Conservation (phyloP, 1,140 invertebrate genomes). For the Drosophila truncata region DNA sequence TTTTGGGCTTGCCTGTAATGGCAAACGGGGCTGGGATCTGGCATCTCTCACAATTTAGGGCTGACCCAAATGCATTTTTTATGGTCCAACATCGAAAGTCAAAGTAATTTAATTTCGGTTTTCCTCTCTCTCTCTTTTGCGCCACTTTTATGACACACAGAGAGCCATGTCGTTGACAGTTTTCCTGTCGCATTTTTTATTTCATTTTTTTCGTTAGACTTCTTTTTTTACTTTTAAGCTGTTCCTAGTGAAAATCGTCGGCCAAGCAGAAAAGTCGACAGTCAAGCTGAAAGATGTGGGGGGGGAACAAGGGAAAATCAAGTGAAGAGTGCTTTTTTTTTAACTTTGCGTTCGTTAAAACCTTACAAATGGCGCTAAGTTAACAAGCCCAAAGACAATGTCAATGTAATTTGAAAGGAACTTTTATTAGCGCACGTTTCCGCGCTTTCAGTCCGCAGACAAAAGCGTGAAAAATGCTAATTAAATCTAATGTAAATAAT, state of each 20-base stretch:
- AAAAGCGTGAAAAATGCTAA: conserved; percentile 65
- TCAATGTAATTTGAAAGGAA: conserved; percentile 48
- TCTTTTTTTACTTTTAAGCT: conserved; percentile 33
- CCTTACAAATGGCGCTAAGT: conserved; percentile 47
- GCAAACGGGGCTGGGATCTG: conserved; percentile 1
- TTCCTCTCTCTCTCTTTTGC: conserved; percentile 28
- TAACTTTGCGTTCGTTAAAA: conserved; percentile 57
- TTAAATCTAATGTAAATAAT: conserved; percentile 71
- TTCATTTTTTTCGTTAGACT: conserved; percentile 33
- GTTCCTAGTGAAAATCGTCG: conserved; percentile 31
- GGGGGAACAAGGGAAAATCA: conserved; percentile 34
- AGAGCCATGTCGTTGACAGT: conserved; percentile 49
- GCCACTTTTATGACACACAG: conserved; percentile 38
- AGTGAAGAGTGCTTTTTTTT: conserved; percentile 57
- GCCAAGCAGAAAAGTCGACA: conserved; percentile 29
- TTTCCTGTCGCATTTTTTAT: conserved; percentile 37
- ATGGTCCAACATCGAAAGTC: conserved; percentile 50
- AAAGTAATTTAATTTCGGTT: conserved; percentile 65
- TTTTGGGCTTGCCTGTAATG: conserved; percentile 40
- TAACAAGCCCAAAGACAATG: conserved; percentile 48
- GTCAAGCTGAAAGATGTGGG: conserved; percentile 21
- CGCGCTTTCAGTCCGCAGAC: conserved; percentile 12
- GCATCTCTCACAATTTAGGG: conserved; percentile 24
- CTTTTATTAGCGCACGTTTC: conserved; percentile 59
- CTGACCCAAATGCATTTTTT: conserved; percentile 57